These are phyloP conservation scores for Ceratothoa steindachneri DNA, from an alignment of 2,888 invertebrate species.

Conservation along the genomic window DNA sequence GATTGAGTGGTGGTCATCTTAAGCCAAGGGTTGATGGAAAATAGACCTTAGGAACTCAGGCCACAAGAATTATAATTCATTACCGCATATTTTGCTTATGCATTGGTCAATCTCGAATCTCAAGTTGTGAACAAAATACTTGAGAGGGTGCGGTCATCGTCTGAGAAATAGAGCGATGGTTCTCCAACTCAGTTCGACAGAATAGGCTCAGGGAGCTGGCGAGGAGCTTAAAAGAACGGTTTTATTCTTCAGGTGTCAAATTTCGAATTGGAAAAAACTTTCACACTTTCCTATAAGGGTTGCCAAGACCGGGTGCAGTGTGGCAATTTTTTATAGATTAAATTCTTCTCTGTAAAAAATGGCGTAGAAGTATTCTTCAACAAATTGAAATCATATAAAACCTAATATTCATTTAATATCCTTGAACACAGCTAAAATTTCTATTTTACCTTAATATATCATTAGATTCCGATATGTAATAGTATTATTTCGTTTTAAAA, in stretches of 20 bases:
- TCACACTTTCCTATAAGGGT: background rate
- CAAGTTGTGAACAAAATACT: conserved; percentile 47
- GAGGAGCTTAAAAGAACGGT: background rate
- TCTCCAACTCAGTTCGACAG: conserved; percentile 1
- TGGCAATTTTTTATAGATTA: background rate
- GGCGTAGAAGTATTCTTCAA: too few species aligned
- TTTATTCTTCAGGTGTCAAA: conserved; percentile 4
- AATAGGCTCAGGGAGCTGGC: background rate
- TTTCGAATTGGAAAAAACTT: conserved; percentile 8
- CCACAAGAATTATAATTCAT: conserved; percentile 10
- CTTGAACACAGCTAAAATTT: too few species aligned
- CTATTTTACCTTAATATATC: too few species aligned
- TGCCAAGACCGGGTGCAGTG: background rate
- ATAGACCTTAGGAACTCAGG: conserved; percentile 8
- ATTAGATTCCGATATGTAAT: too few species aligned
- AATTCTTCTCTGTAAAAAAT: background rate
- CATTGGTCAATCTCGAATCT: conserved; percentile 45
- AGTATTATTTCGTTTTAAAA: too few species aligned
- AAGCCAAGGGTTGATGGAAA: conserved; percentile 16
- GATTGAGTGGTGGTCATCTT: conserved; percentile 45
- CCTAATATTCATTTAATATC: too few species aligned
- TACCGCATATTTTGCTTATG: conserved; percentile 30
- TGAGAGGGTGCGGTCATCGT: conserved; percentile 41
- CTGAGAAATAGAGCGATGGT: conserved; percentile 31
- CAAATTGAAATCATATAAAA: too few species aligned